Conservation (phyloP, 2,888 invertebrate genomes). For the Eupithecia insigniata region DNA sequence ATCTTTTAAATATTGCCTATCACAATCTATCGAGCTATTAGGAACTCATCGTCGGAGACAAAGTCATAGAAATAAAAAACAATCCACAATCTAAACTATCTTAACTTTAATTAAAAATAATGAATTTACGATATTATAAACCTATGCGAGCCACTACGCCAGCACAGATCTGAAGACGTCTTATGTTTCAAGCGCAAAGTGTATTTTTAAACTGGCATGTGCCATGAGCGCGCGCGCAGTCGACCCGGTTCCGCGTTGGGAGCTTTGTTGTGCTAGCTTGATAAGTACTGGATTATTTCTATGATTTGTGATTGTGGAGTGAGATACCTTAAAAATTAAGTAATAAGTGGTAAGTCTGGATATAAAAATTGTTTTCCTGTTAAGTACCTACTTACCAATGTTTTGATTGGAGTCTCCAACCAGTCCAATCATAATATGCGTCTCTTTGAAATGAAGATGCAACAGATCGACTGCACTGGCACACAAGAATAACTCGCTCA, state of each 20-base stretch:
- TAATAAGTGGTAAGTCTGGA: not conserved
- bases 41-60: too few relatives aligned
- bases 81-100: too few relatives aligned
- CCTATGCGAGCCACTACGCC: not conserved
- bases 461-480: not conserved
- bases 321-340: not conserved
- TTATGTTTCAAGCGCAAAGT: conserved; percentile 46
- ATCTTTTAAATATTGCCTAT: too few relatives aligned
- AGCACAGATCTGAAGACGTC: conserved; percentile 19
- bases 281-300: not conserved
- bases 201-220: conserved; percentile 58
- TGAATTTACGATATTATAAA: not conserved
- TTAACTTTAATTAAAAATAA: too few relatives aligned
- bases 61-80: too few relatives aligned
- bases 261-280: conserved; percentile 17
- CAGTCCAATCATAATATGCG: not conserved
- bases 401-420: not conserved
- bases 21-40: too few relatives aligned
- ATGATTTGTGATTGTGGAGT: not conserved
- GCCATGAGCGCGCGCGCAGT: conserved; percentile 46
- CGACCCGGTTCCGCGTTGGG: conserved; percentile 46
- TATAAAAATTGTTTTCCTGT: not conserved
- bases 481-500: not conserved
- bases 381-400: not conserved
- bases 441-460: not conserved